phyloP scores from a whole-genome alignment of 2,888 invertebrate genomes.

The Timema cristinae region DNA sequence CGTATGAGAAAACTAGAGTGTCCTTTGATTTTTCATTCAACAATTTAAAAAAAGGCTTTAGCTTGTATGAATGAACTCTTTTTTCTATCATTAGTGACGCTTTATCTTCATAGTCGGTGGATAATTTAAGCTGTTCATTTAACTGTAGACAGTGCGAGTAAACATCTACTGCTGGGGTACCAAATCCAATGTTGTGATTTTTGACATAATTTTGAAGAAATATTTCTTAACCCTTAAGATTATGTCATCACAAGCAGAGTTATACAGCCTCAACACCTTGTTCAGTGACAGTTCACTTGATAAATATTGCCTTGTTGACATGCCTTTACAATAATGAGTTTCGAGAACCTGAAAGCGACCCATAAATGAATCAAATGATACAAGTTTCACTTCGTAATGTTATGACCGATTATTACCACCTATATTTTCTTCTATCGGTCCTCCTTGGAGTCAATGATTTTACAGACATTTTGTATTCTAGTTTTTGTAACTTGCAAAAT shows the following conservation, averaged over 20 bases:
- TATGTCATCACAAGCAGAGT: no score
- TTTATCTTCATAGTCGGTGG: no score
- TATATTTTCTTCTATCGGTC: not conserved
- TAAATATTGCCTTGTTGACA: no score
- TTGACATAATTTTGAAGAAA: not conserved
- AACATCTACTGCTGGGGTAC: not conserved
- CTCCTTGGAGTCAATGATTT: no score
- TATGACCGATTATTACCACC: slow-evolving; percentile 1
- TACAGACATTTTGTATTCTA: no score
- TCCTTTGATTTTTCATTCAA: slow-evolving; percentile 7
- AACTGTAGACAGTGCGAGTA: not conserved
- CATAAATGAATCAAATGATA: not conserved
- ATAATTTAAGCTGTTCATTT: not conserved
- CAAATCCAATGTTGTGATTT: not conserved
- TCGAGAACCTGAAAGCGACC: no score
- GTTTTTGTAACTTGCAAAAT: no score
- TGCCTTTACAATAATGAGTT: no score
- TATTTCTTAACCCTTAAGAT: no score
- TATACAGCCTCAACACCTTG: no score
- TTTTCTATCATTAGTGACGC: not conserved
- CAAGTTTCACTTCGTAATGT: no score
- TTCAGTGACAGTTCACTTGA: no score
- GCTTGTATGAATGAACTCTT: slow-evolving; percentile 2
- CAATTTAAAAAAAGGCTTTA: slow-evolving; percentile 10
- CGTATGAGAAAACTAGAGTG: not conserved